Base-by-base conservation (phyloP, 2,888 invertebrate species). In the Melieria crassipennis region DNA sequence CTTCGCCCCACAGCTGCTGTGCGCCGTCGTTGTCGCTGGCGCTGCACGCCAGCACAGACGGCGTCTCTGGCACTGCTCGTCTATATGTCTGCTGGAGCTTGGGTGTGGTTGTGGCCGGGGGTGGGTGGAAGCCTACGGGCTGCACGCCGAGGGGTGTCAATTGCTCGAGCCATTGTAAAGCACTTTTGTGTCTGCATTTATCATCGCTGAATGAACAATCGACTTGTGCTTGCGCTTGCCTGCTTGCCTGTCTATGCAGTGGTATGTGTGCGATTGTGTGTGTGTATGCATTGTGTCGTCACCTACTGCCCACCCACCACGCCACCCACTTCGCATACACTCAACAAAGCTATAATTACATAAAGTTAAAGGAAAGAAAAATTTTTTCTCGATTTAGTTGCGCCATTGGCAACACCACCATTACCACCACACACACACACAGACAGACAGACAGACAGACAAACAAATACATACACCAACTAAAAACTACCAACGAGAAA, bases 171-270 rank as follows among this genome's bases (percentile, higher is more conserved):
- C 66, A 69, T 57, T 62, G 57, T 60, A 55, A 42, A 30, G 70
- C 65, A 55, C 65, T 13, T 63, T 56, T 69, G 30, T 30, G 72
- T 72, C 69, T 72, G 63, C 69, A 69, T 72, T 69, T 72, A 72
- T 72, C 69, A 72, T 72, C 63, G 63, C 69, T 63, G 69, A 69
- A 69, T 69, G 72, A 72, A 69, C 72, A 72, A 72, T 69, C 69
- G 69, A 72, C 72, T 72, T 60, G 47, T 67, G 71, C 30, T 48
- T 65, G 16, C 42, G 10, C 13, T 5, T 13, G 48, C 16, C 5
- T 64, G 52, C 7, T 13, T 50, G 30, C 7, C 10, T 45, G 10
- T 58, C 10, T 64, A 50, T 11, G 16, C 61, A 56, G 5, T 16
- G 60, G 62, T 43, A 57, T 64, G 56, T 68, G 57, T 58, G 48